A percentile compares a stretch with the other conserved stretches of the same genome.
Evolutionary conservation across 2,797 vertebrate genomes (phyloP).

Genomic region (Gephyroberyx darwinii): DNA sequence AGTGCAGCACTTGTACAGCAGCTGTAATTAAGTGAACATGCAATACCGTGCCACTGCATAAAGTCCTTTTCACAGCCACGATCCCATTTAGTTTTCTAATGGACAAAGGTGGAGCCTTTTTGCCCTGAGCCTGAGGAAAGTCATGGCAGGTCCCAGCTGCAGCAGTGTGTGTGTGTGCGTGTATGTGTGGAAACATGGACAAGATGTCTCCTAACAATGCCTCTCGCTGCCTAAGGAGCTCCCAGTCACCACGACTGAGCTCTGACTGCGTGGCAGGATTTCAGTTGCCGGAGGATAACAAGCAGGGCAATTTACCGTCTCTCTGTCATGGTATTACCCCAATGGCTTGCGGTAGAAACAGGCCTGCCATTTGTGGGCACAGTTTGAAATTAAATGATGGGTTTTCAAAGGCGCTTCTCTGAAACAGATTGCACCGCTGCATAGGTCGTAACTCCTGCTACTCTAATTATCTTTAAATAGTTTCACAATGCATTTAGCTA

Average conservation of each 20-base stretch:
- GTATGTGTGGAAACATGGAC: constrained; percentile 33
- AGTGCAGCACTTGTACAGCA: no score
- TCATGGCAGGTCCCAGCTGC: constrained; percentile 62
- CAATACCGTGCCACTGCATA: neutral
- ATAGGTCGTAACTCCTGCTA: constrained; percentile 27
- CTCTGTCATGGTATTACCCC: constrained; percentile 69
- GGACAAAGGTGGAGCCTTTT: constrained; percentile 58
- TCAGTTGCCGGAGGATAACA: constrained; percentile 76
- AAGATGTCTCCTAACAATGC: constrained; percentile 72
- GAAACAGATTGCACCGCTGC: constrained; percentile 25
- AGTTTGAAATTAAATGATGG: constrained; percentile 12
- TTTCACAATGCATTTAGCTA: constrained; percentile 2
- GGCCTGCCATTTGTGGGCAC: constrained; percentile 53
- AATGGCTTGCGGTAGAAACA: constrained; percentile 59
- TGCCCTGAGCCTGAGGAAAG: constrained; percentile 47
- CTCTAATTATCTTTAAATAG: constrained; percentile 25
- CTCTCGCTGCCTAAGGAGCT: constrained; percentile 71
- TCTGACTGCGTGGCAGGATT: constrained; percentile 71
- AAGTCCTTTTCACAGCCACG: constrained; percentile 8
- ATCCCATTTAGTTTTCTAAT: constrained; percentile 51
- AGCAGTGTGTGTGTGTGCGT: constrained; percentile 22
- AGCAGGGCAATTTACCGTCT: constrained; percentile 76
- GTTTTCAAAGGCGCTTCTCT: constrained; percentile 32
- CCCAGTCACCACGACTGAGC: constrained; percentile 67
- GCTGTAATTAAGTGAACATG: neutral